A percentile compares a stretch with the other conserved stretches of the same genome.
Conservation (phyloP, 2,113 vertebrate species). For the Leucoraja erinaceus region DNA sequence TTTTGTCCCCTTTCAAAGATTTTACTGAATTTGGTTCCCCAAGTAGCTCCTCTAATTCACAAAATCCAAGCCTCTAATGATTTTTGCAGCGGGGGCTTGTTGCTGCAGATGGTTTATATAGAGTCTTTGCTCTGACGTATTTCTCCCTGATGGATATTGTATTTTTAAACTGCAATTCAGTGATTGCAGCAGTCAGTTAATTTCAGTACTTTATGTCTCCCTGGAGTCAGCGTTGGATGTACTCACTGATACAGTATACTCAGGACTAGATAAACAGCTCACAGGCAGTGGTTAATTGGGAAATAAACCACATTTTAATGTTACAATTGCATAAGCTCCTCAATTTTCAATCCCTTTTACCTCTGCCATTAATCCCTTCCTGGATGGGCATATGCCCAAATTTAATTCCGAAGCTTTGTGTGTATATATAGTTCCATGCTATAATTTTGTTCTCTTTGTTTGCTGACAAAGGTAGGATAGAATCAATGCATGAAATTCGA, state of each 20-base stretch:
- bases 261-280: not conserved
- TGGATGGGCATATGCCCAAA: too few species aligned
- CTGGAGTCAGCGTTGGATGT: not conserved
- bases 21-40: not conserved
- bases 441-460: not conserved
- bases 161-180: not conserved
- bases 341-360: not conserved
- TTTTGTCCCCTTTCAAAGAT: not conserved
- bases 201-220: conserved; percentile 6
- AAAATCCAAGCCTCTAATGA: not conserved
- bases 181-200: conserved; percentile 31
- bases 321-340: not conserved
- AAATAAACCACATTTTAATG: not conserved
- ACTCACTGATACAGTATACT: not conserved
- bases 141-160: conserved; percentile 9
- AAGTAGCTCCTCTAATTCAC: too few species aligned
- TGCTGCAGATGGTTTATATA: conserved; percentile 5
- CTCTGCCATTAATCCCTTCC: not conserved
- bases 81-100: not conserved
- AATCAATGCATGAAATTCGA: not conserved
- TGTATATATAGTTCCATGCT: not conserved
- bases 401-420: not conserved
- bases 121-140: not conserved
- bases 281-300: not conserved
- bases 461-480: not conserved